A percentile compares a stretch with the other conserved stretches of the same genome.
Evolutionary conservation across 2,888 invertebrate genomes (phyloP).

Genomic region (Philopedon plagiatum): DNA sequence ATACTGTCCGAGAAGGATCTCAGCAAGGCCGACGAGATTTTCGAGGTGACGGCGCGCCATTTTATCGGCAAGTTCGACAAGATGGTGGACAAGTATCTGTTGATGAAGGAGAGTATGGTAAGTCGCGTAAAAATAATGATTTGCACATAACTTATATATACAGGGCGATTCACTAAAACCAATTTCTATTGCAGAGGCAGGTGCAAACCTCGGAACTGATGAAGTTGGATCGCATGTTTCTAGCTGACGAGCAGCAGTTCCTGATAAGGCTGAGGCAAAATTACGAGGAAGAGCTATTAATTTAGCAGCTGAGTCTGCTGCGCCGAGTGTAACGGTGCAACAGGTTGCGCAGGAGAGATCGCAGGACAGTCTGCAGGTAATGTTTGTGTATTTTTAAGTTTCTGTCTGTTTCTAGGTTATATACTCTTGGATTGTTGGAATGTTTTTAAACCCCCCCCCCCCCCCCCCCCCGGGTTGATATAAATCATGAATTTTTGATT

Average conservation of each 20-base stretch:
- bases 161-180: too few relatives aligned
- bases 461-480: too few relatives aligned
- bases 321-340: slow-evolving; percentile 36
- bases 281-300: slow-evolving; percentile 58
- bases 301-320: slow-evolving; percentile 44
- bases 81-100: slow-evolving; percentile 80
- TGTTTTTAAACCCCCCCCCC: too few relatives aligned
- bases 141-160: background rate
- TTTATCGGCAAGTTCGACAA: slow-evolving; percentile 79
- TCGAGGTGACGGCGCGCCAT: slow-evolving; percentile 78
- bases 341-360: background rate
- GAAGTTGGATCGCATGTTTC: slow-evolving; percentile 82
- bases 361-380: slow-evolving; percentile 20
- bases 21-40: slow-evolving; percentile 79
- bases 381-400: too few relatives aligned
- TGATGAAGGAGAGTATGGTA: slow-evolving; percentile 86
- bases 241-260: slow-evolving; percentile 79
- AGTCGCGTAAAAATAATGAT: too few relatives aligned
- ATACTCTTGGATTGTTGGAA: too few relatives aligned
- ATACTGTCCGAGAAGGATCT: slow-evolving; percentile 76
- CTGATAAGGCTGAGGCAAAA: slow-evolving; percentile 75
- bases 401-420: too few relatives aligned
- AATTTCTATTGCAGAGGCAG: slow-evolving; percentile 71
- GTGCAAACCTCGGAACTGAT: slow-evolving; percentile 83
- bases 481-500: too few relatives aligned